These are phyloP conservation scores for Desoria tigrina DNA, from an alignment of 2,888 invertebrate species.

Conservation along the genomic window DNA sequence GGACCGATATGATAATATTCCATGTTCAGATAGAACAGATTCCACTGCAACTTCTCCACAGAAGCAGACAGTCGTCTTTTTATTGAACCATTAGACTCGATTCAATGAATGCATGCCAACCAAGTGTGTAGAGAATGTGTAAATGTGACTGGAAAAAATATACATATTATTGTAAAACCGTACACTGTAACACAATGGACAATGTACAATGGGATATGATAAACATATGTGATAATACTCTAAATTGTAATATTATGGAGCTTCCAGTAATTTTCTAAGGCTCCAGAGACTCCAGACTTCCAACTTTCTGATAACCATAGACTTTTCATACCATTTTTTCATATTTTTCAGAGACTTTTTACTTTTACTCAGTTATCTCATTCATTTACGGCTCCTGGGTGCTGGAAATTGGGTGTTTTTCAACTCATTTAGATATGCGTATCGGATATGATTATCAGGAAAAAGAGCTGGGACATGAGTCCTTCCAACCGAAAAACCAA, in stretches of 20 bases:
- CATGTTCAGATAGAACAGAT: not conserved
- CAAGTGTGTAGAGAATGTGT: not conserved
- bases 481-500: too few species aligned
- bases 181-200: not conserved
- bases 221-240: not conserved
- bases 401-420: not conserved
- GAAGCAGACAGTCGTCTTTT: constrained; percentile 15
- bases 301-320: not conserved
- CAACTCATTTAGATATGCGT: not conserved
- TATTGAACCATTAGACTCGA: constrained; percentile 22
- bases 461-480: too few species aligned
- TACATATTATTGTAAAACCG: not conserved
- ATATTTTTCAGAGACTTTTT: not conserved
- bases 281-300: constrained; percentile 8
- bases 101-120: constrained; percentile 4
- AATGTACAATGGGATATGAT: not conserved
- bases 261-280: not conserved
- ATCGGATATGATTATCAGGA: too few species aligned
- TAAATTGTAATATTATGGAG: not conserved
- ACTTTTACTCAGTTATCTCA: not conserved
- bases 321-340: not conserved
- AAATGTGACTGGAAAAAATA: not conserved
- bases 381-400: not conserved
- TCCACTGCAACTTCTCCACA: too few species aligned
- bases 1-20: too few species aligned